phyloP scores from a whole-genome alignment of 2,113 vertebrate species.

The Heterotilapia buettikoferi region DNA sequence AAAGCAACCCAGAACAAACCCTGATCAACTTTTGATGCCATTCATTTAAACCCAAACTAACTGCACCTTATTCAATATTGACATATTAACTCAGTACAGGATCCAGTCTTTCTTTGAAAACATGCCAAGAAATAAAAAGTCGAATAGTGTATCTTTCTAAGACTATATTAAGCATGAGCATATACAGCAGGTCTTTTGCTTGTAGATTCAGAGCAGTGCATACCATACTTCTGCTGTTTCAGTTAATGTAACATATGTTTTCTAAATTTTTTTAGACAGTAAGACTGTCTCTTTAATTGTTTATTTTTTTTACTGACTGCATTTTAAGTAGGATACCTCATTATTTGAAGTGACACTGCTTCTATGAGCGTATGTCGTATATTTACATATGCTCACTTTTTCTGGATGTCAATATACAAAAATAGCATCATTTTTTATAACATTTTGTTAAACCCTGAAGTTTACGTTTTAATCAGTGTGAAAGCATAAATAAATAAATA shows the following conservation, averaged over 20 bases:
- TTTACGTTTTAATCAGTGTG: not conserved
- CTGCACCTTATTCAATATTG: conserved; percentile 6
- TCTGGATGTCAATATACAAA: not conserved
- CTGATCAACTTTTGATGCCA: conserved; percentile 29
- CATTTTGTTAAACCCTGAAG: not conserved
- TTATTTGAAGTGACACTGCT: not conserved
- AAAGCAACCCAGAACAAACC: conserved; percentile 24
- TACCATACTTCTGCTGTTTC: not conserved
- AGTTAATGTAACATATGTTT: not conserved
- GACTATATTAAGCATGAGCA: conserved; percentile 33
- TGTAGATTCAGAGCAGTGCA: conserved; percentile 6
- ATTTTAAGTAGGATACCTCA: too few species aligned
- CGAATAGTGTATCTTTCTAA: conserved; percentile 20
- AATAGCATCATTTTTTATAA: not conserved
- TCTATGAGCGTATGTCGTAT: not conserved
- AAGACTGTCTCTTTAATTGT: not conserved
- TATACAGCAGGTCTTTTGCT: not conserved
- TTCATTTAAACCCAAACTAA: conserved; percentile 34
- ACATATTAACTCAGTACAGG: conserved; percentile 16
- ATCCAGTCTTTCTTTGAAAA: conserved; percentile 44
- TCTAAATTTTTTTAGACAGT: not conserved
- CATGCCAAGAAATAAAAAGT: conserved; percentile 22
- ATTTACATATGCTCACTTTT: not conserved
- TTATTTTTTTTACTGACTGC: not conserved
- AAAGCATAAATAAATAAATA: not conserved